Evolutionary conservation across 2,888 invertebrate genomes (phyloP).

Genomic region (Choreutis nemorana): DNA sequence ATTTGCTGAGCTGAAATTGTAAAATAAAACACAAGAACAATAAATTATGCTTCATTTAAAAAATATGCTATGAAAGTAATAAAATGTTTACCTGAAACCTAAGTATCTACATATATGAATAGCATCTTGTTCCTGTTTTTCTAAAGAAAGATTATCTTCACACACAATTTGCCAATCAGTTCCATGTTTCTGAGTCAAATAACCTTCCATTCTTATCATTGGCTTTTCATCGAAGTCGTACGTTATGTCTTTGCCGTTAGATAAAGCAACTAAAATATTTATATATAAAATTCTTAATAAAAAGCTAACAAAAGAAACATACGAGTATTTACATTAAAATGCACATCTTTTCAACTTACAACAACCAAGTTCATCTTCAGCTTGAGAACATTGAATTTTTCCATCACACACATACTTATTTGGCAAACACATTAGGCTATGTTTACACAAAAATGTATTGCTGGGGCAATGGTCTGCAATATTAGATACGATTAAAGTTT

Average conservation of each 20-base stretch:
- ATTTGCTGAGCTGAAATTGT: conserved; percentile 43
- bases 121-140: conserved; percentile 55
- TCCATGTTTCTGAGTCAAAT: conserved; percentile 67
- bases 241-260: conserved; percentile 68
- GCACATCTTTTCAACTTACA: conserved; percentile 59
- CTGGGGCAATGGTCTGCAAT: conserved; percentile 64
- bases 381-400: conserved; percentile 68
- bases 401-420: conserved; percentile 70
- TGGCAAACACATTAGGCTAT: conserved; percentile 71
- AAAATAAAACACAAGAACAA: conserved; percentile 14
- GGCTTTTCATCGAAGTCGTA: conserved; percentile 71
- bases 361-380: conserved; percentile 83
- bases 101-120: conserved; percentile 70
- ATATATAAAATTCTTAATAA: conserved; percentile 2
- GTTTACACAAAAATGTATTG: conserved; percentile 69
- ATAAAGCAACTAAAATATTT: conserved; percentile 68
- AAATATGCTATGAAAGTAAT: background rate
- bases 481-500: background rate
- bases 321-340: background rate
- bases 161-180: conserved; percentile 75
- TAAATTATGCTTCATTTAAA: conserved; percentile 4
- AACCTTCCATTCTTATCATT: conserved; percentile 65
- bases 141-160: conserved; percentile 42
- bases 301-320: too few relatives aligned
- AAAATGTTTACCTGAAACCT: conserved; percentile 67